Evolutionary conservation across 2,888 invertebrate genomes (phyloP).

Genomic region (Tortricodes alternella): DNA sequence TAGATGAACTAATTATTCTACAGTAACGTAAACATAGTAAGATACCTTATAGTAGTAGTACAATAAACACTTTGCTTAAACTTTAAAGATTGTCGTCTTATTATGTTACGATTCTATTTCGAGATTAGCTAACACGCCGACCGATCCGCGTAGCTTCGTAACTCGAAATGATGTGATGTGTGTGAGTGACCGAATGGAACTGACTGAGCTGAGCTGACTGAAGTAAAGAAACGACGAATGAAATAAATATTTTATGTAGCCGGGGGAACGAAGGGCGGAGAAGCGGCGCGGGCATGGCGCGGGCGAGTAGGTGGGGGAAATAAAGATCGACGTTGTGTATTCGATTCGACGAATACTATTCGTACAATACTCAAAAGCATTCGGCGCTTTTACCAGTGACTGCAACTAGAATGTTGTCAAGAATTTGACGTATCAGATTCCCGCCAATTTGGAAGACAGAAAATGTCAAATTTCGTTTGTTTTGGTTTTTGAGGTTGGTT

Average conservation of each 20-base stretch:
- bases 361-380: background rate
- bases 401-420: background rate
- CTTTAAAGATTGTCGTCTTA: constrained; percentile 30
- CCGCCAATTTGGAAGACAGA: background rate
- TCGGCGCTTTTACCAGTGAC: background rate
- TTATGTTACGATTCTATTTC: constrained; percentile 33
- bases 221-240: no score
- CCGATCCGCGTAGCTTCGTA: constrained; percentile 16
- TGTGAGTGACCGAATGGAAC: background rate
- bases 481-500: background rate
- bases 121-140: constrained; percentile 32
- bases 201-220: background rate
- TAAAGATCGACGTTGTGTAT: no score
- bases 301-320: no score
- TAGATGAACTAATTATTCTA: background rate
- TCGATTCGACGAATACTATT: no score
- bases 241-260: no score
- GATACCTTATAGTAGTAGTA: constrained; percentile 12
- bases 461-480: background rate
- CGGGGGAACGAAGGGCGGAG: no score
- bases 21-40: background rate
- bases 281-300: no score
- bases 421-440: background rate
- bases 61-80: constrained; percentile 8
- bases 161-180: constrained; percentile 5